Conservation (phyloP, 2,888 invertebrate genomes). For the Eledone cirrhosa region DNA sequence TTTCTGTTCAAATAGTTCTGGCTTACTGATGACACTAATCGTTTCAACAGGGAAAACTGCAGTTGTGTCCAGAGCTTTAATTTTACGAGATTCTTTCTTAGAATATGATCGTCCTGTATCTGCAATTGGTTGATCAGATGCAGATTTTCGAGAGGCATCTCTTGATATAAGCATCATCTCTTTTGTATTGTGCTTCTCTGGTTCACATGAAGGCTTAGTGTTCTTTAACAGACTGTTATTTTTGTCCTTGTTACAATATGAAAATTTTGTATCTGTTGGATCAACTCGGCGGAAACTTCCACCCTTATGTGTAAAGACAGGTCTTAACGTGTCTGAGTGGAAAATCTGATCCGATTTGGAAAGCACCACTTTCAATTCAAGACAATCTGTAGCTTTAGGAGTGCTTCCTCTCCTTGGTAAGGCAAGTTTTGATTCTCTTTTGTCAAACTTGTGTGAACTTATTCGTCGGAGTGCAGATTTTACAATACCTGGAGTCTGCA, state of each 20-base stretch:
- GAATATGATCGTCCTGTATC: constrained; percentile 8
- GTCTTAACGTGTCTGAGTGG: neutral
- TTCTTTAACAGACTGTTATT: neutral
- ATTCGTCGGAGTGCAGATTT: constrained; percentile 15
- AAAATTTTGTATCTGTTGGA: neutral
- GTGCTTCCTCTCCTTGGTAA: constrained; percentile 24
- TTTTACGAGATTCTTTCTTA: constrained; percentile 11
- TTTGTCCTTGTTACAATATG: neutral
- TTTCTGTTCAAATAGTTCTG: constrained; percentile 14
- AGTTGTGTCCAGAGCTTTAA: constrained; percentile 11
- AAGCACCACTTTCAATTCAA: constrained; percentile 19
- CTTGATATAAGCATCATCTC: constrained; percentile 2
- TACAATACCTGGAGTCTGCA: constrained; percentile 13
- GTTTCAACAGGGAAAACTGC: constrained; percentile 14
- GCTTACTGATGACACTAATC: neutral
- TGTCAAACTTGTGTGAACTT: constrained; percentile 19
- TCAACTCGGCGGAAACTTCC: constrained; percentile 14
- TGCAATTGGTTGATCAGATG: neutral
- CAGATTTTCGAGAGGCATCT: neutral
- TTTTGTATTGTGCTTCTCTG: neutral
- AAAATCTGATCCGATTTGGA: constrained; percentile 21
- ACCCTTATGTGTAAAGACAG: constrained; percentile 2
- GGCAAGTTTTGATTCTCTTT: constrained; percentile 24
- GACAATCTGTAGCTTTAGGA: constrained; percentile 12
- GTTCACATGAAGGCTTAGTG: neutral